Evolutionary conservation across 2,888 invertebrate genomes (phyloP), one percentile per base, ranked within the genome.

Genomic region (Phanerotoma sp.): DNA sequence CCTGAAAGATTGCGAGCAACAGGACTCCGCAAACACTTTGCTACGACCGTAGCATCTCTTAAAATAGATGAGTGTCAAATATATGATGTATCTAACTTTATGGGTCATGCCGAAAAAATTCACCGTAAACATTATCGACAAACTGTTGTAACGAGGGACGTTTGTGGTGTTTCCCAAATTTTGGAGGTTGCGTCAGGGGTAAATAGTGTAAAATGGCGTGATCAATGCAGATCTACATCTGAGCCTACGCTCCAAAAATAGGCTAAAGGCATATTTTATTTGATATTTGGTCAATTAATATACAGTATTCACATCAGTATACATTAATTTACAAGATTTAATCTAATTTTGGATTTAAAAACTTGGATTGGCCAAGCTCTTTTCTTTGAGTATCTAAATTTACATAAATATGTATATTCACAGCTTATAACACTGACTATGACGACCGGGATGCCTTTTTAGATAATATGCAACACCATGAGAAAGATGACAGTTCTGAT

Each of bases 91-190:
- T 46, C 56, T 2, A 56, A 48, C 13, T 58, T 56, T 15, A 49
- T 58, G 56, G 56, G 58, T 7, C 58, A 58, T 25, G 51, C 38
- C 3, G 49, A 58, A 11, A n/a, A 30, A 21, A 58, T 58, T 11
- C 58, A 58, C 18, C 42, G 42, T 2, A 15, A 25, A 9, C 15
- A 44, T 33, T 58, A 58, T 15, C 32, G 47, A 10, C 51, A 48
- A 40, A 18, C 56, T 9, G 52, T 51, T 7, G 40, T 49, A 10
- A 20, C 37, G 18, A 21, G 52, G 40, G 56, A 58, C 30, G 37
- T 57, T 5, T 51, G 51, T 28, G 33, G 32, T 10, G 45, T 57
- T 25, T 54, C 54, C 7, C 38, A 50, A 45, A 33, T 49, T n/a
- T 28, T 57, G 22, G 54, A 54, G 30, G 47, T 44, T 13, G 56